A percentile compares a stretch with the other conserved stretches of the same genome.
Evolutionary conservation across 2,113 vertebrate species (phyloP).

Genomic region (Fukomys damarensis): DNA sequence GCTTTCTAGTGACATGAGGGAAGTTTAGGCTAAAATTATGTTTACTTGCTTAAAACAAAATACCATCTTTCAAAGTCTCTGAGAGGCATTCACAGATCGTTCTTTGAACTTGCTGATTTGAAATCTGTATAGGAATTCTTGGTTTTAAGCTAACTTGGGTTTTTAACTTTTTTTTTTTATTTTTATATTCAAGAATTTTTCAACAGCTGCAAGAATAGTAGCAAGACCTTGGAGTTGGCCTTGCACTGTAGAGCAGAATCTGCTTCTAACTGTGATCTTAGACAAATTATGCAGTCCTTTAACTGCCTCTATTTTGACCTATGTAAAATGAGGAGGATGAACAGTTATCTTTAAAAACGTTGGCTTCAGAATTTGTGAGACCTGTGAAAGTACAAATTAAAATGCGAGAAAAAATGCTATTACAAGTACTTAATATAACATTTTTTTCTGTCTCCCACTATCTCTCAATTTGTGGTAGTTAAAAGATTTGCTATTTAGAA

Average conservation of each 20-base stretch:
- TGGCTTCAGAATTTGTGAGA: not conserved
- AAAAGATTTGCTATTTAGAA: not conserved
- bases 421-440: not conserved
- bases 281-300: not conserved
- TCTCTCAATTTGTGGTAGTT: not conserved
- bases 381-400: not conserved
- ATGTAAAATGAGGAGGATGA: not conserved
- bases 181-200: not conserved
- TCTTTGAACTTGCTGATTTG: slow-evolving; percentile 65
- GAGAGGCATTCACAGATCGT: slow-evolving; percentile 35
- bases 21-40: slow-evolving; percentile 52
- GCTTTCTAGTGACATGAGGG: slow-evolving; percentile 37
- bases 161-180: not conserved
- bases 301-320: not conserved
- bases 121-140: not conserved
- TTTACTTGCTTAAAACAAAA: slow-evolving; percentile 70
- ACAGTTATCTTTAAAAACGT: not conserved
- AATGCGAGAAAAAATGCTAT: not conserved
- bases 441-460: not conserved
- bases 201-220: not conserved
- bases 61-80: slow-evolving; percentile 63
- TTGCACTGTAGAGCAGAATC: not conserved
- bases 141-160: slow-evolving; percentile 25
- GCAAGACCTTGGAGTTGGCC: not conserved
- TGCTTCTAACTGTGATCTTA: not conserved